Conservation (phyloP, 2,888 invertebrate species). For the Micoletzkya japonica region DNA sequence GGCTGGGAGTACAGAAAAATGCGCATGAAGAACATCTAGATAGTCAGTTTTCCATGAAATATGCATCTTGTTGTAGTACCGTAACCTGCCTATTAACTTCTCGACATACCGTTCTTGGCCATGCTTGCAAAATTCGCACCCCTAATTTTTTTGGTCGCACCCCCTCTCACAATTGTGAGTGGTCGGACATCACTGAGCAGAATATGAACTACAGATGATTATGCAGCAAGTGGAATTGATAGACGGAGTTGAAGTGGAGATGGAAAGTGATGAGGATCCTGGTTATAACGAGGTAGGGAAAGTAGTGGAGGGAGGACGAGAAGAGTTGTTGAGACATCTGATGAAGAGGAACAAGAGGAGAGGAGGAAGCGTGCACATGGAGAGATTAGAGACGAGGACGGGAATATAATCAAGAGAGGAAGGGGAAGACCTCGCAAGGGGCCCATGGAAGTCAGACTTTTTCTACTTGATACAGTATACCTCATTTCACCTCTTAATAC, state of each 20-base stretch:
- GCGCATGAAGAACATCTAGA: too few species aligned
- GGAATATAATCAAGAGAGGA: conserved; percentile 21
- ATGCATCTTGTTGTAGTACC: too few species aligned
- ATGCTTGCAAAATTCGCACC: too few species aligned
- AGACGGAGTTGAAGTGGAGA: conserved; percentile 26
- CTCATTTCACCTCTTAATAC: neutral
- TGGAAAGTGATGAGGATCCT: conserved; percentile 10
- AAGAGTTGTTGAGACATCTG: neutral
- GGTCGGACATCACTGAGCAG: too few species aligned
- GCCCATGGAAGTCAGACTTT: neutral
- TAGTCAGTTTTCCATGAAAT: too few species aligned
- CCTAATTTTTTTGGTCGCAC: too few species aligned
- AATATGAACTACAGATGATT: too few species aligned
- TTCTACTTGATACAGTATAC: neutral
- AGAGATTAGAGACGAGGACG: neutral
- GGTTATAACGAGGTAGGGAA: conserved; percentile 2
- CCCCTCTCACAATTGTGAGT: too few species aligned
- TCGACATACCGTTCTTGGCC: too few species aligned
- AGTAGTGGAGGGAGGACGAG: neutral
- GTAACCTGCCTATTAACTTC: too few species aligned
- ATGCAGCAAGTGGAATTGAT: conserved; percentile 1
- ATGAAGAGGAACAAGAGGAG: conserved; percentile 9
- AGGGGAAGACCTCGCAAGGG: conserved; percentile 25
- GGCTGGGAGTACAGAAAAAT: too few species aligned
- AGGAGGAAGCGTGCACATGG: conserved; percentile 13